phyloP scores from a whole-genome alignment of 2,888 invertebrate genomes.

The Drosophila siamana region DNA sequence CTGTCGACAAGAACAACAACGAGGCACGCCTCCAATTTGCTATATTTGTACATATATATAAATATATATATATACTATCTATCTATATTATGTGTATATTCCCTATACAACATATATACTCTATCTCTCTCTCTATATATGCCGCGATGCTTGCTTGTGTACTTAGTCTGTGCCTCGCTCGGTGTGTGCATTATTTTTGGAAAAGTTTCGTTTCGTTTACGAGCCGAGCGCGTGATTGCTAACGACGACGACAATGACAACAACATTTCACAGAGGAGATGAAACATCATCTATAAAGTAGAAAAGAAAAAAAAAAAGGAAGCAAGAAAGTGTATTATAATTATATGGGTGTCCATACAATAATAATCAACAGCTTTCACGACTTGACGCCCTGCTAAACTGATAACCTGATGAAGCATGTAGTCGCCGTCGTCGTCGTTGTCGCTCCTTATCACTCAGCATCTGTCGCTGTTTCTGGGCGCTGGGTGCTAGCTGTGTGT shows the following conservation, averaged over 20 bases:
- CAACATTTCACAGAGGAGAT: conserved; percentile 6
- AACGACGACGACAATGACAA: conserved; percentile 30
- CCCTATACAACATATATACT: conserved; percentile 2
- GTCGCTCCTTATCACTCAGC: conserved; percentile 42
- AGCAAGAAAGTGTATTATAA: not conserved
- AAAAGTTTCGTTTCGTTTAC: conserved; percentile 43
- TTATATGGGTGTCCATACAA: conserved; percentile 34
- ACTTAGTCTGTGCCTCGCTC: conserved; percentile 21
- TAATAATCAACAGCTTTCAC: conserved; percentile 49
- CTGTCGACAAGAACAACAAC: conserved; percentile 24
- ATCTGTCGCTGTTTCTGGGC: too few relatives aligned
- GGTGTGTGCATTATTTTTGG: conserved; percentile 53
- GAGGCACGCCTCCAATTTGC: conserved; percentile 64
- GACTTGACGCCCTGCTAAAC: conserved; percentile 48
- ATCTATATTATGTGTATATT: conserved; percentile 10
- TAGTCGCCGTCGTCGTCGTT: conserved; percentile 14
- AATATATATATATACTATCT: too few relatives aligned
- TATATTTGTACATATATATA: conserved; percentile 17
- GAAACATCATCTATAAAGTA: conserved; percentile 32
- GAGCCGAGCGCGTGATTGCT: conserved; percentile 68
- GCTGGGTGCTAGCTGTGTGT: too few relatives aligned
- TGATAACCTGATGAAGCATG: conserved; percentile 55
- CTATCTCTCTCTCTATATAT: not conserved
- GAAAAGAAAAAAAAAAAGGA: not conserved
- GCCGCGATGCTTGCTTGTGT: conserved; percentile 2